Conservation (phyloP, 2,113 vertebrate species). For the Thymallus thymallus region DNA sequence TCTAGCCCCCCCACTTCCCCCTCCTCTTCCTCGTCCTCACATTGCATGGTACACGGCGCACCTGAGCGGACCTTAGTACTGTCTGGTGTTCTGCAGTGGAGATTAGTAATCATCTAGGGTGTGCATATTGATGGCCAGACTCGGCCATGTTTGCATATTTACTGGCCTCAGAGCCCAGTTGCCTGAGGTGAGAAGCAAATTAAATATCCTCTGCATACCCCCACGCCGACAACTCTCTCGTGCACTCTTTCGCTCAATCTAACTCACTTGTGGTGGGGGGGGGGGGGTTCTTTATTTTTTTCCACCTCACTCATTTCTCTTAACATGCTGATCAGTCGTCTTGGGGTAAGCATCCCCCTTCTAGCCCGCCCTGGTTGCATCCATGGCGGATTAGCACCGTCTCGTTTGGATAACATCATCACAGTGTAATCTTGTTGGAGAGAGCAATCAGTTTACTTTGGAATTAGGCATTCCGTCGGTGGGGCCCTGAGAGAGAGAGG, state of each 20-base stretch:
- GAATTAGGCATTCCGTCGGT: slow-evolving; percentile 74
- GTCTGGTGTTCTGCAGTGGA: slow-evolving; percentile 66
- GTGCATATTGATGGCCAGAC: slow-evolving; percentile 72
- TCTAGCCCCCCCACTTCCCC: slow-evolving; percentile 20
- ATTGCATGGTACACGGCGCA: slow-evolving; percentile 44
- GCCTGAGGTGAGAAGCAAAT: slow-evolving; percentile 79
- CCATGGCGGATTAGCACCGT: slow-evolving; percentile 46
- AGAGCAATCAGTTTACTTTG: slow-evolving; percentile 75
- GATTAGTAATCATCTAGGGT: slow-evolving; percentile 76
- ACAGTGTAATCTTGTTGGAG: slow-evolving; percentile 71
- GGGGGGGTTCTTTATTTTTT: background rate
- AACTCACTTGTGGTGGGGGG: background rate
- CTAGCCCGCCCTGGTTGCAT: slow-evolving; percentile 63
- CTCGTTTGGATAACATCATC: slow-evolving; percentile 76
- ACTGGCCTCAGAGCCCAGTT: slow-evolving; percentile 72
- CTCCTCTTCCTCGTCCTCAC: slow-evolving; percentile 14
- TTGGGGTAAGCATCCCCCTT: slow-evolving; percentile 64
- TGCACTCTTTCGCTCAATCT: slow-evolving; percentile 9
- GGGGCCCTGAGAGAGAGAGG: slow-evolving; percentile 63
- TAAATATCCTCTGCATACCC: slow-evolving; percentile 71
- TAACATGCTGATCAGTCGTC: slow-evolving; percentile 75
- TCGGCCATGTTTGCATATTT: slow-evolving; percentile 73
- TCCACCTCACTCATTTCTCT: slow-evolving; percentile 67
- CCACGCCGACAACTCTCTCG: slow-evolving; percentile 63
- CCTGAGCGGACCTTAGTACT: slow-evolving; percentile 52